Evolutionary conservation across 2,888 invertebrate genomes (phyloP).

Genomic region (Ischnura elegans): DNA sequence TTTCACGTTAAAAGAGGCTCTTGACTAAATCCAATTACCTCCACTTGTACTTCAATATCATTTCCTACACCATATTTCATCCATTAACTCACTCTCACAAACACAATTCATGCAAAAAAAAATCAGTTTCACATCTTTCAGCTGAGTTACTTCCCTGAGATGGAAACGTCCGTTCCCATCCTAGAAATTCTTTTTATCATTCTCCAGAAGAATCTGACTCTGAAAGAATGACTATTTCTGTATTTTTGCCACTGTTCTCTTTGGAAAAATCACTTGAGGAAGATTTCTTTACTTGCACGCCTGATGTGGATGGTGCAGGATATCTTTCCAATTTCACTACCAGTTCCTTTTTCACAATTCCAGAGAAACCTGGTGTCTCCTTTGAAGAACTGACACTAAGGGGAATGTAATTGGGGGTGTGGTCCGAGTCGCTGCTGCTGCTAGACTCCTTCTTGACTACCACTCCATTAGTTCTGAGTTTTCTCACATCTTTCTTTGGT

Average conservation of each 20-base stretch:
- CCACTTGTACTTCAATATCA: too few relatives aligned
- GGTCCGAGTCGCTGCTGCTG: background rate
- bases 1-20: too few relatives aligned
- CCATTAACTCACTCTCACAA: too few relatives aligned
- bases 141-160: too few relatives aligned
- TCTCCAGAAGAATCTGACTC: constrained; percentile 10
- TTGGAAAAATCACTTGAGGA: background rate
- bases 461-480: background rate
- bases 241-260: background rate
- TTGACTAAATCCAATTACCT: too few relatives aligned
- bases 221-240: background rate
- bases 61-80: too few relatives aligned
- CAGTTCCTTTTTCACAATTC: background rate
- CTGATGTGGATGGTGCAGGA: background rate
- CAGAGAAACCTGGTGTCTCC: background rate
- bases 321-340: background rate
- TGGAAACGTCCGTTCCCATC: too few relatives aligned
- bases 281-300: background rate
- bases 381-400: background rate
- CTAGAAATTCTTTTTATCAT: background rate
- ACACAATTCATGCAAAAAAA: too few relatives aligned
- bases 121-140: too few relatives aligned
- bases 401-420: background rate
- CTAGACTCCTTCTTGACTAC: too few relatives aligned
- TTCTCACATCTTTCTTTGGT: background rate